phyloP scores from a whole-genome alignment of 2,888 invertebrate species.

The Coelinius sp. region DNA sequence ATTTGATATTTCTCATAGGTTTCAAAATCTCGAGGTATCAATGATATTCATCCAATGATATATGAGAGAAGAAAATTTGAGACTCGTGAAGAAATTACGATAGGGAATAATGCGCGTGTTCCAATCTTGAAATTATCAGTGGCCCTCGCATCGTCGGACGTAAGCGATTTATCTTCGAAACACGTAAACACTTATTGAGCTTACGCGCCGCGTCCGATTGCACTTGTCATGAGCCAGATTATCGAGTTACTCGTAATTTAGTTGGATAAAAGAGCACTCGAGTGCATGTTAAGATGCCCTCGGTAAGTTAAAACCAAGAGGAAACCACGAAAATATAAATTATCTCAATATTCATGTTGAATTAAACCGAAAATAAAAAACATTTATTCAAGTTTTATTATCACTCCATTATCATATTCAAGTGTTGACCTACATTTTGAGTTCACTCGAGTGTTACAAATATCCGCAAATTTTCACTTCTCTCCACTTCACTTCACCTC shows the following conservation, averaged over 20 bases:
- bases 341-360: neutral
- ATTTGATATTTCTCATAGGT: neutral
- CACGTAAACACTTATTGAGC: slow-evolving; percentile 66
- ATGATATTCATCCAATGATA: too few species aligned
- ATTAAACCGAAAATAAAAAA: too few species aligned
- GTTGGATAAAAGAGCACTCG: neutral
- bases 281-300: neutral
- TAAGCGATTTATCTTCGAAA: slow-evolving; percentile 63
- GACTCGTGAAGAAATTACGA: slow-evolving; percentile 31
- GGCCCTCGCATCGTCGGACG: slow-evolving; percentile 61
- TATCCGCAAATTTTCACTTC: neutral
- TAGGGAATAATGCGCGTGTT: slow-evolving; percentile 28
- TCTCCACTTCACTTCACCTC: neutral
- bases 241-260: slow-evolving; percentile 30
- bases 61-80: neutral
- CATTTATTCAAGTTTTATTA: neutral
- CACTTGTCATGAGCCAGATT: slow-evolving; percentile 35
- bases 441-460: neutral
- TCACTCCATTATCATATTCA: slow-evolving; percentile 1
- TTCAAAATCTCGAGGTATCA: neutral
- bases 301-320: neutral
- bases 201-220: slow-evolving; percentile 53
- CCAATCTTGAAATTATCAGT: slow-evolving; percentile 47
- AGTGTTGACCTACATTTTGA: neutral
- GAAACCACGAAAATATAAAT: neutral